Conservation (phyloP, 2,888 invertebrate genomes). For the Aquatica leii region DNA sequence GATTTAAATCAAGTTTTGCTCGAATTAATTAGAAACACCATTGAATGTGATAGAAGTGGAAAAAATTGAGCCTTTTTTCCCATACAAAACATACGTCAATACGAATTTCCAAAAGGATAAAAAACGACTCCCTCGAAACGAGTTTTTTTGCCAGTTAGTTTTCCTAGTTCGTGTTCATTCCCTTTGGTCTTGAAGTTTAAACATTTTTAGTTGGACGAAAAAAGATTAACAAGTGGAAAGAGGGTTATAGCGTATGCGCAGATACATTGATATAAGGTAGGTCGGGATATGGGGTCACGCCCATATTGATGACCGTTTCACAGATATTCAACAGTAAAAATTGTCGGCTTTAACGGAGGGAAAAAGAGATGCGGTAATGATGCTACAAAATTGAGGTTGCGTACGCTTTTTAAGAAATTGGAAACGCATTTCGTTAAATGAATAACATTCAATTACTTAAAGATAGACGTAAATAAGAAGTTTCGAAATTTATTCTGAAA, state of each 20-base stretch:
- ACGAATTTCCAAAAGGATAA: too few relatives aligned
- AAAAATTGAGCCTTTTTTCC: background rate
- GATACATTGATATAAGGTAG: conserved; percentile 35
- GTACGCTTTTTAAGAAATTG: background rate
- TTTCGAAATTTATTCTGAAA: background rate
- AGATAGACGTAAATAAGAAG: too few relatives aligned
- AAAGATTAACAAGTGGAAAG: conserved; percentile 29
- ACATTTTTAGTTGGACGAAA: background rate
- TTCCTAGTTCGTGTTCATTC: too few relatives aligned
- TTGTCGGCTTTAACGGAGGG: conserved; percentile 16
- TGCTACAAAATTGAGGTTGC: background rate
- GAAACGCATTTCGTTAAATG: background rate
- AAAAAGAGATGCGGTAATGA: background rate
- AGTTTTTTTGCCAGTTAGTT: too few relatives aligned
- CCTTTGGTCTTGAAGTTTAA: too few relatives aligned
- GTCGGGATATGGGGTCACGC: conserved; percentile 35
- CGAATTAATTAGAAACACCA: conserved; percentile 16
- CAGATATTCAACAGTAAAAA: conserved; percentile 32
- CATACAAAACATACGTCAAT: background rate
- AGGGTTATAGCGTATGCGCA: conserved; percentile 26
- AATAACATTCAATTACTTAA: too few relatives aligned
- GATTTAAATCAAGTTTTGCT: conserved; percentile 16
- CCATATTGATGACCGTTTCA: conserved; percentile 35
- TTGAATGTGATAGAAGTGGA: background rate
- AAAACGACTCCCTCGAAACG: too few relatives aligned